Percentiles rank a stretch among this genome's conserved stretches.
Evolutionary conservation across 2,113 vertebrate species (phyloP).

Genomic region (Isurus oxyrinchus): DNA sequence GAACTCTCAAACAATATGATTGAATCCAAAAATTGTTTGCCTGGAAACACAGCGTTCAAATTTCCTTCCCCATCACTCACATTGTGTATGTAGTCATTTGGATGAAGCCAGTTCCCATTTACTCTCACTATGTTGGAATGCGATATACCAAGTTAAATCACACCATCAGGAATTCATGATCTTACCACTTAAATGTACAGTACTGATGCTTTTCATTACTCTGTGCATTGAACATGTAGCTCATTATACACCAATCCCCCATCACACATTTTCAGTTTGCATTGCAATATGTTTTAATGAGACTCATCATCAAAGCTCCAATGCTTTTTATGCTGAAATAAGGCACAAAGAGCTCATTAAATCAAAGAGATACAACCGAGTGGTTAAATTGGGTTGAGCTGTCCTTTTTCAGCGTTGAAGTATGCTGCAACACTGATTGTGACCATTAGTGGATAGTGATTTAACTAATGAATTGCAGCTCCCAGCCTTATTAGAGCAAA

Average conservation of each 20-base stretch:
- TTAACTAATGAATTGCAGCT: constrained; percentile 30
- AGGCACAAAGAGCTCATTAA: constrained; percentile 21
- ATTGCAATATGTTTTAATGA: constrained; percentile 7
- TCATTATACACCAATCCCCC: not conserved
- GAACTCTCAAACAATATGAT: not conserved
- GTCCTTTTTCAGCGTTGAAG: constrained; percentile 6
- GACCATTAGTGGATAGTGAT: constrained; percentile 21
- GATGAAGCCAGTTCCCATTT: not conserved
- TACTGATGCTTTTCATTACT: not conserved
- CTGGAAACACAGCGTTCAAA: not conserved
- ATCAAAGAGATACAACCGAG: constrained; percentile 30
- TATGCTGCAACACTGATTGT: constrained; percentile 22
- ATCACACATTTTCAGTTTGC: constrained; percentile 21
- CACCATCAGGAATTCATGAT: constrained; percentile 18
- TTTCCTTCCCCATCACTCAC: not conserved
- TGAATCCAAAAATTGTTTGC: not conserved
- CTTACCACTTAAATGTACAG: not conserved
- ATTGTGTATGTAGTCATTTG: not conserved
- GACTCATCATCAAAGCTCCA: constrained; percentile 14
- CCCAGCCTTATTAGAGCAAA: not conserved
- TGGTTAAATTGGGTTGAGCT: constrained; percentile 27
- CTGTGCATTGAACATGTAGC: not conserved
- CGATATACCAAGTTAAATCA: not conserved
- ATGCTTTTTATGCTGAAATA: constrained; percentile 7
- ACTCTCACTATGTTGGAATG: not conserved